These are phyloP conservation scores for Cassiopea xamachana DNA, from an alignment of 30 jellyfish, hydroid and myxozoan species.

Conservation along the genomic window DNA sequence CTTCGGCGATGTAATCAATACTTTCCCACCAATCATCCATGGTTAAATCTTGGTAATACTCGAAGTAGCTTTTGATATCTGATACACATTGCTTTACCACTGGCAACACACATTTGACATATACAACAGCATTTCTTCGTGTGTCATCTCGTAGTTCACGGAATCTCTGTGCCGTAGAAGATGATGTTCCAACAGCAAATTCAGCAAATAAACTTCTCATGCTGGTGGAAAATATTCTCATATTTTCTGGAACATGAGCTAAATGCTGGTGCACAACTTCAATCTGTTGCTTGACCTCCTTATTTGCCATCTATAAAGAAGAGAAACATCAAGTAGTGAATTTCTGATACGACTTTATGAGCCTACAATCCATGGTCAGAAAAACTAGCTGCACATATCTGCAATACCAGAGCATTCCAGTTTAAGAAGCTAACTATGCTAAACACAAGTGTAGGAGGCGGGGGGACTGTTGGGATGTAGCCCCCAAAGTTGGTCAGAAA, in stretches of 20 bases:
- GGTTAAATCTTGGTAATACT: constrained; percentile 25
- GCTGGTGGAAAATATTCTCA: constrained; percentile 44
- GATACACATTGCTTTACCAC: constrained; percentile 30
- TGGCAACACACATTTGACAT: constrained; percentile 45
- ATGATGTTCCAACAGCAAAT: constrained; percentile 21
- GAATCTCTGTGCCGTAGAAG: constrained; percentile 12
- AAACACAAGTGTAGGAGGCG: too few species aligned
- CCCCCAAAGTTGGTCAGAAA: too few species aligned
- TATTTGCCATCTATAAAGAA: background rate
- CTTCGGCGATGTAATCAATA: constrained; percentile 29
- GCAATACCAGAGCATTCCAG: too few species aligned
- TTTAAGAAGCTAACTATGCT: too few species aligned
- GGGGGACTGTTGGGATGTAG: too few species aligned
- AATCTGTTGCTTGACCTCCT: background rate
- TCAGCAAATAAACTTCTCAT: constrained; percentile 40
- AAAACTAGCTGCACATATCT: too few species aligned
- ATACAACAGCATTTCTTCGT: constrained; percentile 59
- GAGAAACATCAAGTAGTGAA: background rate
- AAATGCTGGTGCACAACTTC: background rate
- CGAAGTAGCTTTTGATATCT: constrained; percentile 35
- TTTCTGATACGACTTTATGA: too few species aligned
- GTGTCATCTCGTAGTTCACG: constrained; percentile 31
- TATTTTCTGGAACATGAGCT: background rate
- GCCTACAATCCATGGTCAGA: too few species aligned
- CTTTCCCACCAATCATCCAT: constrained; percentile 62